Evolutionary conservation across 2,888 invertebrate genomes (phyloP).

Genomic region (Entomobrya proxima): DNA sequence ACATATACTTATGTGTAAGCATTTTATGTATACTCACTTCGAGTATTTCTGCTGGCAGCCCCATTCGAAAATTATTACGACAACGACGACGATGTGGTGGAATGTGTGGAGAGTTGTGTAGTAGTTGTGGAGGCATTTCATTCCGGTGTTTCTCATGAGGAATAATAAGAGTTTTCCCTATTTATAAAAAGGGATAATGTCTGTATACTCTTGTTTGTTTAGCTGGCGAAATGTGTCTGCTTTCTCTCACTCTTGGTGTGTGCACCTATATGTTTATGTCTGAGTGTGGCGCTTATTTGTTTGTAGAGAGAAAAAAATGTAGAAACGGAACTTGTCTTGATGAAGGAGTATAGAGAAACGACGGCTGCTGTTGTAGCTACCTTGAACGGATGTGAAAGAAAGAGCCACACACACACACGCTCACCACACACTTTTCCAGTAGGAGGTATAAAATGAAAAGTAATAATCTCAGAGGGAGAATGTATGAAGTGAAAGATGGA

Average conservation of each 20-base stretch:
- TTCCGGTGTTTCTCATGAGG: slow-evolving; percentile 12
- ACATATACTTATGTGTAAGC: too few relatives aligned
- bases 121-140: background rate
- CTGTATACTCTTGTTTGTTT: slow-evolving; percentile 16
- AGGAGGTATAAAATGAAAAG: background rate
- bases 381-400: background rate
- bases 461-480: background rate
- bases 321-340: background rate
- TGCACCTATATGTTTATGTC: too few relatives aligned
- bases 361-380: background rate
- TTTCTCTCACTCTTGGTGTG: background rate
- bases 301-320: background rate
- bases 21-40: too few relatives aligned
- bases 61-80: slow-evolving; percentile 40
- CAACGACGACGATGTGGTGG: slow-evolving; percentile 22
- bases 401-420: background rate
- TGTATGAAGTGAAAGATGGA: background rate
- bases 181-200: slow-evolving; percentile 18
- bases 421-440: too few relatives aligned
- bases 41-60: slow-evolving; percentile 16
- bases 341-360: background rate
- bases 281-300: background rate
- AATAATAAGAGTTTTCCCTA: background rate
- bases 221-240: background rate
- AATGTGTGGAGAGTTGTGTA: background rate